Base-by-base conservation (phyloP, 2,888 invertebrate genomes). In the Podotricha telesiphe region DNA sequence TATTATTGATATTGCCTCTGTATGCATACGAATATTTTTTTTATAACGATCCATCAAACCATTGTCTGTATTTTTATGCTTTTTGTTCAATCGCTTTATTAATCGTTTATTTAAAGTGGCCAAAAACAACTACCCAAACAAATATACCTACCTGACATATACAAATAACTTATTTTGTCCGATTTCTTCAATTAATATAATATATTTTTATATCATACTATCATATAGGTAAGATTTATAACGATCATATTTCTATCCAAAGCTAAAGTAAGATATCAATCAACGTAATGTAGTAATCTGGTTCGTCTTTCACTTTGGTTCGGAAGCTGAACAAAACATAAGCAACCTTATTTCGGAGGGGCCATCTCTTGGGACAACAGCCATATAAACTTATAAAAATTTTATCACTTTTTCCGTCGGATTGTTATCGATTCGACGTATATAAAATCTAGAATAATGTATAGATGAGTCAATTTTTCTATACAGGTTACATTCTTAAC, bases 261-360 rank as follows among this genome's bases (percentile, higher is more conserved):
- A 62, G 37, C 17, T 48, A 19, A 62, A 48, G 28, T 6, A 48
- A 47, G 19, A 48, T 62, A 58, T 42, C 34, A 42, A 51, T 58
- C 37, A 42, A 45, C 1, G 10, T 59, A 34, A 64, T 67, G 59
- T 53, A 28, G 20, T 61, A 20, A 20, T 28, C 45, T n/a, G 19
- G 34, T 67, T 53, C 58, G 51, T 61, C 42, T 67, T 61, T 61
- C 17, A 53, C 51, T 61, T 67, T 20, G 15, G 50, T 19, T 40
- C 22, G 28, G 15, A 59, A 50, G 59, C 40, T 66, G 37, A 66
- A 66, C 15, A 59, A 67, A 59, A 61, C 59, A 67, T 50, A 67
- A 61, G 51, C 19, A 59, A 42, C 61, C 19, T 34, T 22, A 50
- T 53, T 45, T 20, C 34, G 15, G n/a, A 53, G 20, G 40, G 28